phyloP scores from a whole-genome alignment of 2,113 vertebrate species.

The Uropsilus gracilis region DNA sequence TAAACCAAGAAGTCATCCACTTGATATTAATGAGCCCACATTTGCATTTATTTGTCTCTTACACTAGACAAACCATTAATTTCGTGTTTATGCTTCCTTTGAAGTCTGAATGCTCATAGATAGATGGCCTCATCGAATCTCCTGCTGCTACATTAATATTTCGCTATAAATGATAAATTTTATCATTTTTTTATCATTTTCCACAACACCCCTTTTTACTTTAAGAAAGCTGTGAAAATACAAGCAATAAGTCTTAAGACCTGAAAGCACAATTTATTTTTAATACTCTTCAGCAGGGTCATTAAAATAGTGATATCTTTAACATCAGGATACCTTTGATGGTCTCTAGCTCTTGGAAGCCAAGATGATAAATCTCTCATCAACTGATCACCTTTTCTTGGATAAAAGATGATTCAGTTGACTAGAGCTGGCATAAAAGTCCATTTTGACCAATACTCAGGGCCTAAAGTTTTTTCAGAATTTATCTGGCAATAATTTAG shows the following conservation, averaged over 20 bases:
- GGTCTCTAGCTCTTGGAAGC: constrained; percentile 77
- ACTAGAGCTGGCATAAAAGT: not conserved
- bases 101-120: constrained; percentile 90
- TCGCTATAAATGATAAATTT: constrained; percentile 91
- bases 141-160: constrained; percentile 92
- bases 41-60: constrained; percentile 92
- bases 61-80: constrained; percentile 91
- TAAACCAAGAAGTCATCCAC: constrained; percentile 92
- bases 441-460: constrained; percentile 22
- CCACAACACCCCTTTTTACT: constrained; percentile 89
- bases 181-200: constrained; percentile 90
- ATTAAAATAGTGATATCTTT: constrained; percentile 88
- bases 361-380: constrained; percentile 76
- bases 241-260: constrained; percentile 88
- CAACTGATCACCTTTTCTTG: constrained; percentile 70
- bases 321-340: constrained; percentile 84
- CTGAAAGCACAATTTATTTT: constrained; percentile 85
- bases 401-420: constrained; percentile 34
- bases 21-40: constrained; percentile 91
- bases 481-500: constrained; percentile 50
- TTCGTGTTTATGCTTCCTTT: constrained; percentile 90
- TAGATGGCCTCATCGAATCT: constrained; percentile 90
- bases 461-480: constrained; percentile 46
- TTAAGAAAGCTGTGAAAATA: constrained; percentile 90
- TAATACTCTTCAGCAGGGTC: constrained; percentile 86